Base-by-base conservation (phyloP, 2,888 invertebrate species). In the Bombylius discolor region DNA sequence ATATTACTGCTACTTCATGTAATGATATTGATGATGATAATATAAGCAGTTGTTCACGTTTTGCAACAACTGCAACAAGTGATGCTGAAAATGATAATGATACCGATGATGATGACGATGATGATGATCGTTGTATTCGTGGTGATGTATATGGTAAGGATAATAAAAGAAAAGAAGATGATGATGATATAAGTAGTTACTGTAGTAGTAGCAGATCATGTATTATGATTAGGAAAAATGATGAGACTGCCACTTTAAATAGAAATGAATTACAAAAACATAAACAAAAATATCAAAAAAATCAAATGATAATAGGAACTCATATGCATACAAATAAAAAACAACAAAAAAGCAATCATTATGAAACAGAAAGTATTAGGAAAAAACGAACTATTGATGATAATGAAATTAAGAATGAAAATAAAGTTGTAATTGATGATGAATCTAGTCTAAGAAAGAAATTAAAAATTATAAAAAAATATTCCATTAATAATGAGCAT, bases 1-100 rank as follows among this genome's bases (percentile, higher is more conserved):
- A 68, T 52, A 69, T 68, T 5, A 68, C 69, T 56, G 68, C 68
- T 47, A 53, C 68, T 8, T 69, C 69, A 1, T 64, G 59, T 7
- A 65, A 66, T 47, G 65, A 63, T 5, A 61, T 60, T 5, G 55
- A 52, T n/a, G 54, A 49, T 31, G 55, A 52, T 44, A 42, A 39
- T 47, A 31, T 42, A 36, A 13, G 23, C 8, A 49, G 33, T n/a
- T 33, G 60, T 59, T 23, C 57, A 58, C 36, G 62, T 60, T 1
- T 31, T 53, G 32, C 14, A 11, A 44, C 23, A 44, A 50, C 7
- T 23, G 34, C 4, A 36, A 36, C 49, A 39, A 31, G 13, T 51
- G 50, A 46, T 9, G 63, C 65, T 45, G 65, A 66, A 50, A 65
- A 67, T 42, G 67, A 67, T 58, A 67, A 65, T 23, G 59, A 59